Percentiles rank a stretch among this genome's conserved stretches.
Evolutionary conservation across 2,797 vertebrate genomes (phyloP).

Genomic region (Limosa lapponica): DNA sequence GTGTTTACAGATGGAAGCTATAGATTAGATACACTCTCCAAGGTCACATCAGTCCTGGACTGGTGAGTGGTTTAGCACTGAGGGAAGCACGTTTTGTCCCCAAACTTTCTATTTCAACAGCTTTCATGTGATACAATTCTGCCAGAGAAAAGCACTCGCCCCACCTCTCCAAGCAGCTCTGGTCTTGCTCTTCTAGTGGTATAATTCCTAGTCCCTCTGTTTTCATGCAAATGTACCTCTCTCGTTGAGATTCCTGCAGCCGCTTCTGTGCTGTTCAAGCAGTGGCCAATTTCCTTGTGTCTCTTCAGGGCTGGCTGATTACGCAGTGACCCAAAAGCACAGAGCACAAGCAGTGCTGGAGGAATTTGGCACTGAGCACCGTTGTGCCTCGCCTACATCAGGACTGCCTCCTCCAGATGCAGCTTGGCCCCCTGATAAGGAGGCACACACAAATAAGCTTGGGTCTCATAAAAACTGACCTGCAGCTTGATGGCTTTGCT

Average conservation of each 20-base stretch:
- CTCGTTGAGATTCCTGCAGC: background rate
- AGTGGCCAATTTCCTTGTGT: background rate
- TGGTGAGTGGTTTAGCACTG: background rate
- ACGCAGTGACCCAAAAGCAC: conserved; percentile 15
- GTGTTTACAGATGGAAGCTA: background rate
- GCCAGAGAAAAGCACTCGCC: background rate
- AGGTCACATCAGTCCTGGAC: background rate
- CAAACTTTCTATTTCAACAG: background rate
- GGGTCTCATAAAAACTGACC: background rate
- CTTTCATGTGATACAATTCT: background rate
- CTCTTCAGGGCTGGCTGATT: background rate
- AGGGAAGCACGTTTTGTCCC: background rate
- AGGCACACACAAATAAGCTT: background rate
- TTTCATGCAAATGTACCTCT: background rate
- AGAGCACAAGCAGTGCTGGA: conserved; percentile 1
- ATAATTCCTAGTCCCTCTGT: background rate
- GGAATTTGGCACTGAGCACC: background rate
- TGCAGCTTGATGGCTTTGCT: background rate
- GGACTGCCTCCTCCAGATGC: background rate
- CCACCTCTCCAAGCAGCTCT: background rate
- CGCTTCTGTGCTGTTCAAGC: background rate
- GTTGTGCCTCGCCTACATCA: background rate
- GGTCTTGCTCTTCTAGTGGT: background rate
- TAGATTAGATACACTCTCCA: background rate
- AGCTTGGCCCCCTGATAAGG: background rate